A percentile compares a stretch with the other conserved stretches of the same genome.
phyloP scores from a whole-genome alignment of 2,888 invertebrate genomes.

The Ennomos quercinarius region DNA sequence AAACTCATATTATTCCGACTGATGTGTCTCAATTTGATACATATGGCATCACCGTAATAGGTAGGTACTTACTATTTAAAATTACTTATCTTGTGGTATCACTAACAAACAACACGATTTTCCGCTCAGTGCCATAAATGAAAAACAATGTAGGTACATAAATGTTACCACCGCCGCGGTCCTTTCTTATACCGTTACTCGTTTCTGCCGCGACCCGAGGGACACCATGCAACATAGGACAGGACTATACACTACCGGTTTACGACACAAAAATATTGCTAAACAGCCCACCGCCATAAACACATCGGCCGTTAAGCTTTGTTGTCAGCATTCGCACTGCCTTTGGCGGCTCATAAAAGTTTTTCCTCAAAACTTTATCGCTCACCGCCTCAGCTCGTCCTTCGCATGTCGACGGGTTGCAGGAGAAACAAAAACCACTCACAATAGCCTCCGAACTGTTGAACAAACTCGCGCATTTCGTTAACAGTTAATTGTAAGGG shows the following conservation, averaged over 20 bases:
- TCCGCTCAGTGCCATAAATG: slow-evolving; percentile 5
- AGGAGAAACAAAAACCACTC: slow-evolving; percentile 49
- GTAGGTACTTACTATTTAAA: too few relatives aligned
- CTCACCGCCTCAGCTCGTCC: slow-evolving; percentile 48
- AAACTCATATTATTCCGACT: neutral
- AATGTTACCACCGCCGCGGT: slow-evolving; percentile 18
- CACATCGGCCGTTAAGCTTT: slow-evolving; percentile 65
- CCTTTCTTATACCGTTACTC: slow-evolving; percentile 51
- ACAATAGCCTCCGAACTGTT: slow-evolving; percentile 64
- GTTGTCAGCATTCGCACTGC: slow-evolving; percentile 62
- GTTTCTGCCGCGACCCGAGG: slow-evolving; percentile 31
- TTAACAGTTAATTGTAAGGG: slow-evolving; percentile 76
- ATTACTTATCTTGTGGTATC: neutral
- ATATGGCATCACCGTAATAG: too few relatives aligned
- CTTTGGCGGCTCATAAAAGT: slow-evolving; percentile 73
- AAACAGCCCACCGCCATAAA: slow-evolving; percentile 68
- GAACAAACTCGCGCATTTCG: slow-evolving; percentile 66
- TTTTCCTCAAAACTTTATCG: slow-evolving; percentile 60
- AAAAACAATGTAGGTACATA: slow-evolving; percentile 36
- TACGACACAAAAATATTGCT: slow-evolving; percentile 59
- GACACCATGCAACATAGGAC: slow-evolving; percentile 47
- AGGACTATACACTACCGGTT: slow-evolving; percentile 42
- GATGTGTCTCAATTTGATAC: too few relatives aligned
- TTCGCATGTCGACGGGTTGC: slow-evolving; percentile 69
- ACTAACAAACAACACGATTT: neutral